Conservation (phyloP, 2,113 vertebrate genomes). For the Callospermophilus lateralis region DNA sequence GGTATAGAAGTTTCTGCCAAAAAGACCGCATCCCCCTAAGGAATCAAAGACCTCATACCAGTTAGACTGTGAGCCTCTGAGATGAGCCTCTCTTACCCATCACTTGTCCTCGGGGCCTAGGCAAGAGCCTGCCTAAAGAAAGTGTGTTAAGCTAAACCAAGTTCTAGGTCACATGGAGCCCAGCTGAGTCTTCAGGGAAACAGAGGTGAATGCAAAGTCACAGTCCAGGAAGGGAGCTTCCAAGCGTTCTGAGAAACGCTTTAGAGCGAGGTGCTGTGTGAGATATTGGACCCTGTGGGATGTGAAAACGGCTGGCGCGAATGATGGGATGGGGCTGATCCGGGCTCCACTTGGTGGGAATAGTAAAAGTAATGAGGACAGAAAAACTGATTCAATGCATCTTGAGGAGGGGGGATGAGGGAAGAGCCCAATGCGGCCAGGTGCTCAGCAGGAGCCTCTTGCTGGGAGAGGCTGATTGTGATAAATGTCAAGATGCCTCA, state of each 20-base stretch:
- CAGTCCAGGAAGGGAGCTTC: background rate
- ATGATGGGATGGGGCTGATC: background rate
- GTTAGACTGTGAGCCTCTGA: background rate
- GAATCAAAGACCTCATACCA: background rate
- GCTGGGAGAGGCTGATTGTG: background rate
- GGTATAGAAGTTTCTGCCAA: background rate
- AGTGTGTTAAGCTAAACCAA: background rate
- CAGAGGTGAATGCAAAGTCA: background rate
- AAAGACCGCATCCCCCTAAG: background rate
- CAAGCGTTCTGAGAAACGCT: background rate
- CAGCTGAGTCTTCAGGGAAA: background rate
- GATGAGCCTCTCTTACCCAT: background rate
- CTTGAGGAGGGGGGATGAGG: background rate
- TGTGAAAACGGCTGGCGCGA: background rate
- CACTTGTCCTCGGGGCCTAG: background rate
- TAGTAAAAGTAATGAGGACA: background rate
- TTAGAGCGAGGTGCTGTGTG: background rate
- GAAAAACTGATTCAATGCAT: background rate
- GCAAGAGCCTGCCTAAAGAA: background rate
- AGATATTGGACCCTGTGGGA: background rate
- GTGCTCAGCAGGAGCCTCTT: background rate
- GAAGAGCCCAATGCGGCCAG: background rate
- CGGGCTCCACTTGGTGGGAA: background rate
- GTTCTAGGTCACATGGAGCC: background rate
- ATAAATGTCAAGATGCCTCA: slow-evolving; percentile 14